Conservation (phyloP, 2,888 invertebrate species). For the Eristalinus sepulchralis region DNA sequence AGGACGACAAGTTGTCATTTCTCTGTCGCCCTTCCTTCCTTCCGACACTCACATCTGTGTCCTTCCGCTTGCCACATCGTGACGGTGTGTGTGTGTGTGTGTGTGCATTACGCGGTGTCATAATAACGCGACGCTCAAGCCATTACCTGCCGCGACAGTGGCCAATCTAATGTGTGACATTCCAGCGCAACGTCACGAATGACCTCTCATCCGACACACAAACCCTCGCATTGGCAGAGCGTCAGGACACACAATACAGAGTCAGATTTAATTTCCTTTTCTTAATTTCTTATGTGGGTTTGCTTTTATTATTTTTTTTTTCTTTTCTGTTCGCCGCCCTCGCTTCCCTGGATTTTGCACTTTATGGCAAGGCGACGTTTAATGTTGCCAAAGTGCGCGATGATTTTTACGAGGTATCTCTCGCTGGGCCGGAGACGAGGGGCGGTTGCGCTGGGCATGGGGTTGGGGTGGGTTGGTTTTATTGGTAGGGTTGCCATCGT, state of each 20-base stretch:
- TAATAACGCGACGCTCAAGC: slow-evolving; percentile 47
- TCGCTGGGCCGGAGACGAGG: background rate
- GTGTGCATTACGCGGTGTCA: slow-evolving; percentile 68
- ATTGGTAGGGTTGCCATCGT: slow-evolving; percentile 71
- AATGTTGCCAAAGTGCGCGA: slow-evolving; percentile 68
- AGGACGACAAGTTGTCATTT: slow-evolving; percentile 68
- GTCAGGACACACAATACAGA: background rate
- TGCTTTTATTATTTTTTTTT: background rate
- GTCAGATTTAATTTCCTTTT: slow-evolving; percentile 57
- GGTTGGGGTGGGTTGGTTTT: slow-evolving; percentile 24
- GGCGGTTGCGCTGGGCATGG: background rate
- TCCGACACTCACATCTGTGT: background rate
- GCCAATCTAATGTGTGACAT: slow-evolving; percentile 51
- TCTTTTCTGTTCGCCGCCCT: slow-evolving; percentile 43
- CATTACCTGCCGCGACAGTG: slow-evolving; percentile 56
- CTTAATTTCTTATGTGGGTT: slow-evolving; percentile 44
- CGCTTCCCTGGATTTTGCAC: slow-evolving; percentile 58
- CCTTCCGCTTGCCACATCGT: slow-evolving; percentile 1
- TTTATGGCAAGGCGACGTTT: slow-evolving; percentile 62
- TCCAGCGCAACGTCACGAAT: slow-evolving; percentile 37
- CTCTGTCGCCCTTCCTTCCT: background rate
- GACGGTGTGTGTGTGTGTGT: too few relatives aligned
- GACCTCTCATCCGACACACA: slow-evolving; percentile 54
- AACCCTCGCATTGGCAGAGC: background rate
- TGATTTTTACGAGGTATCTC: slow-evolving; percentile 67